Conservation (phyloP, 2,888 invertebrate genomes). For the Andrena bicolor region DNA sequence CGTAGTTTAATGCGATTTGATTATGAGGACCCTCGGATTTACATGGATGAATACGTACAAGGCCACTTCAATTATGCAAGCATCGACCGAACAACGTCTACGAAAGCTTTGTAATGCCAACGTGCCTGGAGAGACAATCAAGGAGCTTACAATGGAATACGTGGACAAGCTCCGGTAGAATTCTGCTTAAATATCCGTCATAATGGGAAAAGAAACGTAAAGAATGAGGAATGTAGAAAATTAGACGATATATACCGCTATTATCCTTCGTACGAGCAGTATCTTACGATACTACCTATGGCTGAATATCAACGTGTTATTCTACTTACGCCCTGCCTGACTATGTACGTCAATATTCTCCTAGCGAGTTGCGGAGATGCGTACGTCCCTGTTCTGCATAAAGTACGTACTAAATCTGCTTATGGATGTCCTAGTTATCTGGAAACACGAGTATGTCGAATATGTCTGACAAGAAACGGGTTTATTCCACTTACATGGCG, state of each 20-base stretch:
- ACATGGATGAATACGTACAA: constrained; percentile 23
- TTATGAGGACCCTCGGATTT: constrained; percentile 41
- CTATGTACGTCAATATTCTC: neutral
- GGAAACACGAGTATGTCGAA: neutral
- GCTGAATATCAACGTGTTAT: no score
- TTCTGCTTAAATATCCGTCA: no score
- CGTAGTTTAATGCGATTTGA: constrained; percentile 55
- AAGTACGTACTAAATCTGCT: neutral
- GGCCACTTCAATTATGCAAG: constrained; percentile 56
- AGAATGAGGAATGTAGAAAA: no score
- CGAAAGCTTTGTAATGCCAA: constrained; percentile 32
- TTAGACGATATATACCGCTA: no score
- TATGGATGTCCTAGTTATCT: neutral
- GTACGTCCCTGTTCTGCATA: neutral
- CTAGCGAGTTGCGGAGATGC: neutral
- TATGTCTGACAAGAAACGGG: neutral
- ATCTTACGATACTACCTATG: no score
- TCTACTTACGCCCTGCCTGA: neutral
- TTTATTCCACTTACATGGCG: constrained; percentile 5
- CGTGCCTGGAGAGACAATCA: neutral
- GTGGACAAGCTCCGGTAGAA: constrained; percentile 3
- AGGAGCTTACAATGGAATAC: constrained; percentile 15
- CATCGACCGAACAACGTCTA: constrained; percentile 44
- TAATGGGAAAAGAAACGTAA: no score
- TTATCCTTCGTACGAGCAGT: no score